Percentiles rank a stretch among this genome's conserved stretches.
phyloP scores from a whole-genome alignment of 1,140 invertebrate genomes.

The Ooceraea biroi region DNA sequence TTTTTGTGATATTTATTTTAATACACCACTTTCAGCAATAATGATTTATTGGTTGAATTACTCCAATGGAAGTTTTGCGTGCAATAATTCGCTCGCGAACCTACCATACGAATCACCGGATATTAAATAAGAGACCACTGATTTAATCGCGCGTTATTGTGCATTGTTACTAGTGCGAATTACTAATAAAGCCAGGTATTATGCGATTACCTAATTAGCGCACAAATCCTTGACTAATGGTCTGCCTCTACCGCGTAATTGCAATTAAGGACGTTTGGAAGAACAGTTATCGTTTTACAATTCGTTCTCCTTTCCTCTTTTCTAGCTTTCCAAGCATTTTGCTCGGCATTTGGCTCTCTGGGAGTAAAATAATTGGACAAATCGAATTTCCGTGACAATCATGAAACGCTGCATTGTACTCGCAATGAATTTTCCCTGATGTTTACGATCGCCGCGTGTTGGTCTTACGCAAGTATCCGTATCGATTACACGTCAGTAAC shows the following conservation, averaged over 20 bases:
- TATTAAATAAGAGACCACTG: not conserved
- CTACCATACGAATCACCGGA: not conserved
- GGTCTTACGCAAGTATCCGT: not conserved
- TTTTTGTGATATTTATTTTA: not conserved
- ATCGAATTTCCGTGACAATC: not conserved
- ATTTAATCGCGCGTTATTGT: constrained; percentile 32
- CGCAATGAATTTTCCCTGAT: not conserved
- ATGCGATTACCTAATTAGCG: not conserved
- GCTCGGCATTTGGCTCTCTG: not conserved
- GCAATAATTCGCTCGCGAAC: not conserved
- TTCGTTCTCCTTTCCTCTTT: no score
- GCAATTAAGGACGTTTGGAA: constrained; percentile 9
- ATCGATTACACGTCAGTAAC: constrained; percentile 29
- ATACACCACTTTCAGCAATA: not conserved
- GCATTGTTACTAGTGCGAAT: not conserved
- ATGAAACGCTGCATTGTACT: not conserved
- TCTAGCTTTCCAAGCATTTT: not conserved
- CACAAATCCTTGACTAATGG: constrained; percentile 16
- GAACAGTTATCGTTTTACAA: not conserved
- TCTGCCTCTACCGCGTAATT: constrained; percentile 7
- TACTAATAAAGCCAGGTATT: not conserved
- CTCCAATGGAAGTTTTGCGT: constrained; percentile 2
- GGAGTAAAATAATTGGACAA: not conserved
- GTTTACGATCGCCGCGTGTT: constrained; percentile 2
- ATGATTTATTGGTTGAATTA: not conserved